Conservation (phyloP, 1,140 invertebrate species). For the Heterodera schachtii region DNA sequence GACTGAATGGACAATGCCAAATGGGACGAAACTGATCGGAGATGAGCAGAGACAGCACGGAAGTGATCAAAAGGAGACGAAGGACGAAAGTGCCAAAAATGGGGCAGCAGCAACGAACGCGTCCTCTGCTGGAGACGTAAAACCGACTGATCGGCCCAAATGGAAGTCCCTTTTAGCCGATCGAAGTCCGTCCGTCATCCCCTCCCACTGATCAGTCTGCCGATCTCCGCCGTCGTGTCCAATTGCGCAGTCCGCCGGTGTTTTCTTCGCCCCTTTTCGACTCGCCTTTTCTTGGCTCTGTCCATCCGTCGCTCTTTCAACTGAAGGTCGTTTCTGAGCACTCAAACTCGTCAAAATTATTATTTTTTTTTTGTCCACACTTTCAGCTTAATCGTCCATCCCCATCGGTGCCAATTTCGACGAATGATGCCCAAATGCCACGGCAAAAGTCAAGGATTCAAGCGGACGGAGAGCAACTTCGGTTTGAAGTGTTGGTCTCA, state of each 20-base stretch:
- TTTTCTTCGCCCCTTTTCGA: neutral
- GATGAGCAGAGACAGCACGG: neutral
- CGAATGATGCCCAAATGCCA: neutral
- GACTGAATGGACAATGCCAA: constrained; percentile 38
- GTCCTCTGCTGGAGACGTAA: neutral
- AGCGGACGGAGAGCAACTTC: constrained; percentile 39
- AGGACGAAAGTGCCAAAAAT: neutral
- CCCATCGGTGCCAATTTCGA: neutral
- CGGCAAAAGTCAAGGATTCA: constrained; percentile 29
- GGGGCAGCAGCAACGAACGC: neutral
- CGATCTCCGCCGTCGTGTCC: neutral
- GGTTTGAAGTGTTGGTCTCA: constrained; percentile 36
- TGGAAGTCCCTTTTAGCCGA: neutral
- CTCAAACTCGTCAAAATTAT: neutral
- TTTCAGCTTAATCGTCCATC: neutral
- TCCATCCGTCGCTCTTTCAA: neutral
- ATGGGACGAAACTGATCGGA: constrained; percentile 38
- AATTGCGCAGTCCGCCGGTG: neutral
- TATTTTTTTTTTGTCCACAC: neutral
- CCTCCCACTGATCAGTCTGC: neutral
- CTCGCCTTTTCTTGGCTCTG: neutral
- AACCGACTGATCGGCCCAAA: too few species aligned
- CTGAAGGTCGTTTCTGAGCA: neutral
- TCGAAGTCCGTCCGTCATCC: neutral
- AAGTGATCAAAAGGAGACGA: constrained; percentile 12